Evolutionary conservation across 1,140 invertebrate species (phyloP).

Genomic region (Hylyphantes graminicola): DNA sequence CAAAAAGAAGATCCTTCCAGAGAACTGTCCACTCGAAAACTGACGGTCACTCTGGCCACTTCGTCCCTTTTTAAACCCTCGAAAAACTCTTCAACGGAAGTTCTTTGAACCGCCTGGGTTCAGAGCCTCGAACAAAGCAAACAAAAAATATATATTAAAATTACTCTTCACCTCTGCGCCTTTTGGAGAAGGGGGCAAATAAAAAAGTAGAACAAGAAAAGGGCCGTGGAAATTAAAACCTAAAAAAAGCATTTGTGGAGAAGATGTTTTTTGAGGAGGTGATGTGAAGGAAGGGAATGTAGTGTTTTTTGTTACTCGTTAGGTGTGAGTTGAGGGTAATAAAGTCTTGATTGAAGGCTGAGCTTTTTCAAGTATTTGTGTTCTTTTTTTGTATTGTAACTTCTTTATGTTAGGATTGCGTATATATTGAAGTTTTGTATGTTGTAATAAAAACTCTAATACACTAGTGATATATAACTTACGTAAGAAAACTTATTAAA

Average conservation of each 20-base stretch:
- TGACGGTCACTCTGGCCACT: not conserved
- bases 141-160: slow-evolving; percentile 16
- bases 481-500: too few species aligned
- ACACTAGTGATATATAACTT: too few species aligned
- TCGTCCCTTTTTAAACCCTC: slow-evolving; percentile 13
- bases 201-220: slow-evolving; percentile 31
- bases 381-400: too few species aligned
- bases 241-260: not conserved
- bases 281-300: too few species aligned
- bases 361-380: too few species aligned
- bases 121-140: not conserved
- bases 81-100: slow-evolving; percentile 16
- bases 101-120: slow-evolving; percentile 19
- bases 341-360: too few species aligned
- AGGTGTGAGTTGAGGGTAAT: too few species aligned
- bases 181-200: not conserved
- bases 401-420: too few species aligned
- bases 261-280: not conserved
- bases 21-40: not conserved
- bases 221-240: not conserved
- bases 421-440: too few species aligned
- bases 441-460: too few species aligned
- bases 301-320: too few species aligned
- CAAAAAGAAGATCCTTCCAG: not conserved
- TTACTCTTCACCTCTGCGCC: not conserved